Conservation (phyloP, 2,888 invertebrate species). For the Thecophora atra region DNA sequence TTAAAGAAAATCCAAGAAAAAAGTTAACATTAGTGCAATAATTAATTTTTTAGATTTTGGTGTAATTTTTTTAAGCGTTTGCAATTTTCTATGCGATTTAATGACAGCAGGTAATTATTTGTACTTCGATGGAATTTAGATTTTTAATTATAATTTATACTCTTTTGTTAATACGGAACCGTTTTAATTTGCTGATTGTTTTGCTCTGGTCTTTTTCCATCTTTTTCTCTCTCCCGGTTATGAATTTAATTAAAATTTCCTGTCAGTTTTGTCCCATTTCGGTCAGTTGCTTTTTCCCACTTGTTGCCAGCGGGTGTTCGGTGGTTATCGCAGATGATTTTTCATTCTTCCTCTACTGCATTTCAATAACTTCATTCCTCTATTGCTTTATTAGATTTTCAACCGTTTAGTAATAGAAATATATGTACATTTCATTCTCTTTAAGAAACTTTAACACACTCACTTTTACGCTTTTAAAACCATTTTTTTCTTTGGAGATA, state of each 20-base stretch:
- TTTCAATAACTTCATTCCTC: not conserved
- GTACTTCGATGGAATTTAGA: not conserved
- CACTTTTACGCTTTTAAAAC: too few relatives aligned
- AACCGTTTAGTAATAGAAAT: not conserved
- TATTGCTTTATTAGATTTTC: not conserved
- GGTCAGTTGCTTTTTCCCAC: not conserved
- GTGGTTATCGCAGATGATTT: not conserved
- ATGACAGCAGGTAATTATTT: too few relatives aligned
- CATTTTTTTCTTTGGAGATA: too few relatives aligned
- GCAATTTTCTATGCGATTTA: too few relatives aligned
- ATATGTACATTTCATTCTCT: too few relatives aligned
- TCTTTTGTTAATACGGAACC: too few relatives aligned
- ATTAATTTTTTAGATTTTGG: not conserved
- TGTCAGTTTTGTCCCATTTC: constrained; percentile 3
- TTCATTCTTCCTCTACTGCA: not conserved
- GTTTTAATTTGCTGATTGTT: too few relatives aligned
- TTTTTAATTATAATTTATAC: not conserved
- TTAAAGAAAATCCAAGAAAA: not conserved
- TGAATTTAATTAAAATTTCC: constrained; percentile 23
- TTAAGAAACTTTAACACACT: too few relatives aligned
- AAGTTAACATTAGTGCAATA: too few relatives aligned
- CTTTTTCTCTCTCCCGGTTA: not conserved
- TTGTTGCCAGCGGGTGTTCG: not conserved
- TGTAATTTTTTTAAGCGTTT: not conserved
- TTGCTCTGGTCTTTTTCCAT: not conserved